Conservation (phyloP, 2,113 vertebrate genomes). For the Pachycephala philippinensis region DNA sequence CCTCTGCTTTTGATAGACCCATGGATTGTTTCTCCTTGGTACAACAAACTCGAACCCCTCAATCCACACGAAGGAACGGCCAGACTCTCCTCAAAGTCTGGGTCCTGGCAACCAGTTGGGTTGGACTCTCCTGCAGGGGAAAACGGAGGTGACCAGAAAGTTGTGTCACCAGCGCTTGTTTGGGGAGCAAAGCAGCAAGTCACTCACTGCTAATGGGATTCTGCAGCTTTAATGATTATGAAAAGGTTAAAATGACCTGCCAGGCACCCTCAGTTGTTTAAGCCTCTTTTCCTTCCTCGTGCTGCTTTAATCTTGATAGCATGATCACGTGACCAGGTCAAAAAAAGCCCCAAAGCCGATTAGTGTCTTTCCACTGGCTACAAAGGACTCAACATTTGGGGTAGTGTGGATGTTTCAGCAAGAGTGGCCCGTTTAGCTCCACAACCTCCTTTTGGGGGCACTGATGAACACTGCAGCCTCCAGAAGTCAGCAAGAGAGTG, state of each 20-base stretch:
- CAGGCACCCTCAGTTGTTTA: conserved; percentile 66
- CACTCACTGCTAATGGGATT: conserved; percentile 52
- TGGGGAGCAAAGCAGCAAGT: not conserved
- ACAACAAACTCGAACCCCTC: accelerated
- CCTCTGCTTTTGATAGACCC: not conserved
- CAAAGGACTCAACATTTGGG: not conserved
- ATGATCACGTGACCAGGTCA: conserved; percentile 71
- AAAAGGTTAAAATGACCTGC: conserved; percentile 74
- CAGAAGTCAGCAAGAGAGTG: not conserved
- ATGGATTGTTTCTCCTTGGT: not conserved
- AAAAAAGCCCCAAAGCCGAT: conserved; percentile 80
- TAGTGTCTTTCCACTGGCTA: conserved; percentile 47
- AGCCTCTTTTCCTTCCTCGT: conserved; percentile 83
- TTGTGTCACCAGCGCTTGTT: not conserved
- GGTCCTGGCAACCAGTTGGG: not conserved
- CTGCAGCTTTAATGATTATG: conserved; percentile 63
- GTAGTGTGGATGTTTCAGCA: not conserved
- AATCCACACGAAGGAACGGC: not conserved
- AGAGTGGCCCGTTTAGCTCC: not conserved
- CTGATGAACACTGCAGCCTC: not conserved
- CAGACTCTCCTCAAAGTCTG: not conserved
- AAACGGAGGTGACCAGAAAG: not conserved
- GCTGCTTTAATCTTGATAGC: conserved; percentile 82
- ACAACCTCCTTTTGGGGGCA: not conserved
- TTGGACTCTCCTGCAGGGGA: accelerated